Evolutionary conservation across 2,888 invertebrate genomes (phyloP).

Genomic region (Microchrysa polita): DNA sequence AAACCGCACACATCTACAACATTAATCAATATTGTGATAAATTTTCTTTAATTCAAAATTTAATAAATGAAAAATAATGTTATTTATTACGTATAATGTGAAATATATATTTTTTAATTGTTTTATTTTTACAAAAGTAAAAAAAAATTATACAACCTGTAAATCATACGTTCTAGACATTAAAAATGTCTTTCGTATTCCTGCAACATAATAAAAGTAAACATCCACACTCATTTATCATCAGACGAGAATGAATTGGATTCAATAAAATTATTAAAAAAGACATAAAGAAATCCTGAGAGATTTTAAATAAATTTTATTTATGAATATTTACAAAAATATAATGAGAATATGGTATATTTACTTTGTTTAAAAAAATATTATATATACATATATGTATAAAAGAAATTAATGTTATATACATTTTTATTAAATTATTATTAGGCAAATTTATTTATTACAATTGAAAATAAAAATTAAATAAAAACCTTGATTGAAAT

Average conservation of each 20-base stretch:
- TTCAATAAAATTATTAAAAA: background rate
- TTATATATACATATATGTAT: conserved; percentile 11
- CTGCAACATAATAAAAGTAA: background rate
- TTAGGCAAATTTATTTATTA: conserved; percentile 26
- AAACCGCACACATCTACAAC: conserved; percentile 13
- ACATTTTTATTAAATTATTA: conserved; percentile 4
- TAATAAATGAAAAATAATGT: conserved; percentile 3
- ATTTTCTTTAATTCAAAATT: conserved; percentile 35
- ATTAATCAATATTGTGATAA: conserved; percentile 42
- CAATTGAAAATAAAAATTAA: background rate
- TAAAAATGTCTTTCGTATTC: background rate
- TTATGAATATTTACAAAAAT: conserved; percentile 25
- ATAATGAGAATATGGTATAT: background rate
- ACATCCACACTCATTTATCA: conserved; percentile 25
- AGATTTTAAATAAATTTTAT: conserved; percentile 4
- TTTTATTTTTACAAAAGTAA: conserved; percentile 29
- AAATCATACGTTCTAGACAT: conserved; percentile 11
- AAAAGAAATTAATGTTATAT: too few species aligned
- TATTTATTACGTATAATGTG: background rate
- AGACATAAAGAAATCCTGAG: background rate
- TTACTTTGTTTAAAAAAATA: background rate
- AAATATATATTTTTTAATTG: conserved; percentile 41
- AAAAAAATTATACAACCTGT: background rate
- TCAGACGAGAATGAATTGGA: background rate
- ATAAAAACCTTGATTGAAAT: too few species aligned